Evolutionary conservation across 1,140 invertebrate genomes (phyloP).

Genomic region (Diabrotica undecimpunctata): DNA sequence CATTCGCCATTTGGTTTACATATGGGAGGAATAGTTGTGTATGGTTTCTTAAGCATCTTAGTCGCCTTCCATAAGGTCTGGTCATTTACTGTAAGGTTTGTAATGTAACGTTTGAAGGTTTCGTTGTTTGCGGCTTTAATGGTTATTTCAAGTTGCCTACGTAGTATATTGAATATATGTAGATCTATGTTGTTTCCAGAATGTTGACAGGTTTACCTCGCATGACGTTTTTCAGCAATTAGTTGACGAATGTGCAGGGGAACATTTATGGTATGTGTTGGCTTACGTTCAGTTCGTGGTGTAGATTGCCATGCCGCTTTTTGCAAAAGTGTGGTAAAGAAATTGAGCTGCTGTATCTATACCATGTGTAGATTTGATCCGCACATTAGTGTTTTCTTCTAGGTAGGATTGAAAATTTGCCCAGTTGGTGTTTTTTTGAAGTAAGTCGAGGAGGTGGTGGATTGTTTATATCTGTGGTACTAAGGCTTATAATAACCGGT

Average conservation of each 20-base stretch:
- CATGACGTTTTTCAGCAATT: not conserved
- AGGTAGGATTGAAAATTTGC: not conserved
- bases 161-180: too few relatives aligned
- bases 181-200: not conserved
- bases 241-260: slow-evolving; percentile 5
- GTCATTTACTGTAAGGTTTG: too few relatives aligned
- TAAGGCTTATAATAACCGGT: not conserved
- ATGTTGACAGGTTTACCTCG: not conserved
- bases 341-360: too few relatives aligned
- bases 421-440: slow-evolving; percentile 3
- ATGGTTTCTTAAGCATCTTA: not conserved
- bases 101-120: too few relatives aligned
- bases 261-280: too few relatives aligned
- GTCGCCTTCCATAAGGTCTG: slow-evolving; percentile 5
- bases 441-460: not conserved
- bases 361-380: too few relatives aligned
- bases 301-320: too few relatives aligned
- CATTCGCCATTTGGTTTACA: not conserved
- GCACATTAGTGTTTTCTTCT: too few relatives aligned
- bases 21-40: not conserved
- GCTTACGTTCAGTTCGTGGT: too few relatives aligned
- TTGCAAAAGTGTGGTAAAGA: too few relatives aligned
- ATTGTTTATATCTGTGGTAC: not conserved
- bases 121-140: too few relatives aligned
- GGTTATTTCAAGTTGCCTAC: too few relatives aligned